Conservation (phyloP, 2,888 invertebrate species). For the Coremacera marginata region DNA sequence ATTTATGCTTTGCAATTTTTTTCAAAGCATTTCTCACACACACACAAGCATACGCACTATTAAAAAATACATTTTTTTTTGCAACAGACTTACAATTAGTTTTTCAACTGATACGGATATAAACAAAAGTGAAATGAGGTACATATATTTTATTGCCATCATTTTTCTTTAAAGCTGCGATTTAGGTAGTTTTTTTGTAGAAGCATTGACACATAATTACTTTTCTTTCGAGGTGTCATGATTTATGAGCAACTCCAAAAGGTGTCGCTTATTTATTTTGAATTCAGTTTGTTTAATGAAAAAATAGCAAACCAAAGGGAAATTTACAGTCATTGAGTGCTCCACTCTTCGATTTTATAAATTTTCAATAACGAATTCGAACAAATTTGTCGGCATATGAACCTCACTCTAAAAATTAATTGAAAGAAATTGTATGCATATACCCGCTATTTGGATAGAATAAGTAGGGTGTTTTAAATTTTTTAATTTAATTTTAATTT, state of each 20-base stretch:
- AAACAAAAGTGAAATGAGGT: neutral
- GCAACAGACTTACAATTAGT: conserved; percentile 25
- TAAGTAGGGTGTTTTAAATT: no score
- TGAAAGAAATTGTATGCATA: no score
- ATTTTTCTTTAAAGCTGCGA: neutral
- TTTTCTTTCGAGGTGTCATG: neutral
- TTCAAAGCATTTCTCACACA: conserved; percentile 8
- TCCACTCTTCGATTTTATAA: no score
- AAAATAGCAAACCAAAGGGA: no score
- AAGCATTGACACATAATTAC: neutral
- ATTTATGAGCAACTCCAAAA: neutral
- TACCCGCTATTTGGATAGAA: no score
- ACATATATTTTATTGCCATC: neutral
- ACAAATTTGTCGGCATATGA: no score
- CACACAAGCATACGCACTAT: neutral
- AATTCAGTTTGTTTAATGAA: no score
- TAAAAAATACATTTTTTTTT: conserved; percentile 28
- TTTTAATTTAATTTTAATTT: no score
- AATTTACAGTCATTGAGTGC: no score
- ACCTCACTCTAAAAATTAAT: no score
- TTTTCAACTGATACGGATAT: neutral
- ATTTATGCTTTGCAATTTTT: conserved; percentile 59
- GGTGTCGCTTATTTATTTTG: no score
- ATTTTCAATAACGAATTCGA: no score
- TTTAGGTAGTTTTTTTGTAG: neutral